Evolutionary conservation across 2,888 invertebrate genomes (phyloP), one percentile per base, ranked within the genome.

Genomic region (Monochamus alternatus): DNA sequence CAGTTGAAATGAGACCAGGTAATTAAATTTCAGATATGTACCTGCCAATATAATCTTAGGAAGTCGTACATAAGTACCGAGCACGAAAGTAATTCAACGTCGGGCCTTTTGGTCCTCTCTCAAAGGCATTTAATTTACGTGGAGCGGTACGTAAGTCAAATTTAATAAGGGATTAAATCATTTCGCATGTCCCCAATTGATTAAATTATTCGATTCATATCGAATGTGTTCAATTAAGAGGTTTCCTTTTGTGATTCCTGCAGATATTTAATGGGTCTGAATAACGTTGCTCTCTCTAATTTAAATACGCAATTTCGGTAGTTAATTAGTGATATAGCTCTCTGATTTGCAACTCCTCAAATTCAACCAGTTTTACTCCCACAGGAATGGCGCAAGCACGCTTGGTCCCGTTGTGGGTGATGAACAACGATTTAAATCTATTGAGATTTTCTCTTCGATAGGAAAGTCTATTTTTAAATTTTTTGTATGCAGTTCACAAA

Each of bases 101-200:
- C n/a, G 55, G 55, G 55, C n/a, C n/a, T 14, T 55, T 22, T 55
- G 55, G 55, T 55, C n/a, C n/a, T 55, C 55, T 55, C 55, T 55
- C 55, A 55, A 55, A 55, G 55, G 55, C 55, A 55, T 55, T 55
- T 55, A 55, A 55, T 55, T 55, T 55, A 55, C 55, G n/a, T 55
- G 55, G n/a, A 55, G 55, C 55, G 55, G 55, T 3, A 55, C 55
- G 22, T 55, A 55, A 55, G 55, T 55, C 55, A 55, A 55, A 55
- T 55, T 55, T 55, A 55, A 55, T 55, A 55, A 55, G 55, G 55
- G 55, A 55, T 55, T 55, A 55, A 55, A 55, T 55, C 55, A 55
- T 55, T 55, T 55, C n/a, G n/a, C n/a, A 55, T 22, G 55, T 55
- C 55, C 55, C 55, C 55, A 14, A n/a, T 55, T 55, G 14, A 55